Evolutionary conservation across 2,797 vertebrate genomes (phyloP).

Genomic region (Numenius phaeopus): DNA sequence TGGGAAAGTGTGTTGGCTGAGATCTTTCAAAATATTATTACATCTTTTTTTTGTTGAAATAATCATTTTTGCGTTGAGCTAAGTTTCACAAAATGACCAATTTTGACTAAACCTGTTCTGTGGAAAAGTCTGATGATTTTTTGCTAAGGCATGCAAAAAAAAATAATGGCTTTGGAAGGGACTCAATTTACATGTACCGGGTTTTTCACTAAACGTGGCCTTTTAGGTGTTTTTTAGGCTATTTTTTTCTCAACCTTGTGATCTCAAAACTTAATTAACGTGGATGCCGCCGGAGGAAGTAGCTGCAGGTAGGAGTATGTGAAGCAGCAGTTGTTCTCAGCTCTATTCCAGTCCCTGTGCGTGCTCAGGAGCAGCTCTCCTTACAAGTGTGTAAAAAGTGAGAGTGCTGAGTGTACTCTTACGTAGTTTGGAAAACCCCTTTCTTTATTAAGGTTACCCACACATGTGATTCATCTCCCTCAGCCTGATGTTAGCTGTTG

Average conservation of each 20-base stretch:
- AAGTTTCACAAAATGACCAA: background rate
- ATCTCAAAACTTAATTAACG: constrained; percentile 10
- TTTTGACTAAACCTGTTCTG: background rate
- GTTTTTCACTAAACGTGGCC: background rate
- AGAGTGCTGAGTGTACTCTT: constrained; percentile 14
- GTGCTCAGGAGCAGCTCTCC: background rate
- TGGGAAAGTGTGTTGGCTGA: background rate
- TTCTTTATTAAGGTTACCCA: background rate
- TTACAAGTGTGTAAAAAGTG: constrained; percentile 6
- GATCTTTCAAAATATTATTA: background rate
- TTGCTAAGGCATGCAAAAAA: background rate
- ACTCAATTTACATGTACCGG: background rate
- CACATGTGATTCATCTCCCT: background rate
- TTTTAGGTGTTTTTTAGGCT: constrained; percentile 27
- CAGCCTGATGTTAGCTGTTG: background rate
- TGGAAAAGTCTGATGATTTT: background rate
- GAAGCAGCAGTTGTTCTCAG: background rate
- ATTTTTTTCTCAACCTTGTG: background rate
- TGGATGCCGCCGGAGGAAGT: background rate
- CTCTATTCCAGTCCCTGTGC: background rate
- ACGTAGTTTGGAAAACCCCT: constrained; percentile 26
- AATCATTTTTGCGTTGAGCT: background rate
- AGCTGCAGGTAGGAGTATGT: background rate
- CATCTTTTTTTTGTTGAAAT: background rate
- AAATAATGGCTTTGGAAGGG: background rate